A percentile compares a stretch with the other conserved stretches of the same genome.
These are phyloP conservation scores for Cenopis cana DNA, from an alignment of 2,888 invertebrate genomes.

Conservation along the genomic window DNA sequence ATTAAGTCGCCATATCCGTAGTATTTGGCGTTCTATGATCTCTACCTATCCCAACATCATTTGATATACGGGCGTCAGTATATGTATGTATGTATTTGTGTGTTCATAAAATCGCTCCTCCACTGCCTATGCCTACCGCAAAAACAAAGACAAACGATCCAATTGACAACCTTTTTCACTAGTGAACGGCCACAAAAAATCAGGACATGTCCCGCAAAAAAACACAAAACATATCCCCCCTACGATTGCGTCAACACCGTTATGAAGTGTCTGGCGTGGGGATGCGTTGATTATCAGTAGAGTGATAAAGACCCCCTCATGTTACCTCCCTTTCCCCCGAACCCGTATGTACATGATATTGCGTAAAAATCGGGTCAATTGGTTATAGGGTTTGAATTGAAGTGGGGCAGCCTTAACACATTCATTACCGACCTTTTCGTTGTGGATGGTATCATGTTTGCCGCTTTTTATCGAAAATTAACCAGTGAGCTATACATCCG, in stretches of 20 bases:
- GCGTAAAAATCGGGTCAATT: constrained; percentile 41
- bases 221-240: constrained; percentile 49
- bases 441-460: background rate
- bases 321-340: constrained; percentile 48
- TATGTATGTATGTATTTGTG: too few relatives aligned
- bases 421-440: background rate
- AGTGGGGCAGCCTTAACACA: background rate
- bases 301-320: constrained; percentile 60
- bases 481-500: too few relatives aligned
- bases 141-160: background rate
- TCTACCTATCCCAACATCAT: too few relatives aligned
- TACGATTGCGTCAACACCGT: constrained; percentile 64
- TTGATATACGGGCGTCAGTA: too few relatives aligned
- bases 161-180: background rate
- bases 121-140: background rate
- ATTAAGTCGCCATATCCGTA: too few relatives aligned
- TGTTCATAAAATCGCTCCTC: background rate
- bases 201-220: constrained; percentile 43
- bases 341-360: constrained; percentile 60
- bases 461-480: background rate
- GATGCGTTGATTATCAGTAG: constrained; percentile 69
- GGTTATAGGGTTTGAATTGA: constrained; percentile 9
- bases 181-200: constrained; percentile 11
- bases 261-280: constrained; percentile 62
- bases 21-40: too few relatives aligned